Base-by-base conservation (phyloP, 2,888 invertebrate species). In the Euzophera pinguis region DNA sequence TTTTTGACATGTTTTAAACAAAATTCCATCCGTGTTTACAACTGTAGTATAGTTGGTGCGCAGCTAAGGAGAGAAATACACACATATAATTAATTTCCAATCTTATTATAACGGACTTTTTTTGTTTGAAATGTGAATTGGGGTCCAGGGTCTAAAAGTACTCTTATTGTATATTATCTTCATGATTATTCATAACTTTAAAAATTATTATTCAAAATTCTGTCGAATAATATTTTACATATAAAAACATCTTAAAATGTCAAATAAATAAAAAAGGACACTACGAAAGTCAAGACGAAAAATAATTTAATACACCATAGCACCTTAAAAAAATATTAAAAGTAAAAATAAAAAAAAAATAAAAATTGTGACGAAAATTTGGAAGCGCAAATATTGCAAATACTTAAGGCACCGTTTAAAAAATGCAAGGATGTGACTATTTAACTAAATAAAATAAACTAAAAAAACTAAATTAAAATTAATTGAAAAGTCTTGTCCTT, bases 361-460 rank as follows among this genome's bases (percentile, higher is more conserved):
- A 38, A 27, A 48, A 48, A 12, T 13, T 29, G 39, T 29, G 39
- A 37, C 16, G 22, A 52, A 53, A 53, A 52, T 52, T 51, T 52
- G 42, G 51, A 45, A 34, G 48, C 50, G 55, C 53, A 58, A 47
- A 43, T n/a, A 35, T 51, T 52, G 27, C 41, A 48, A 38, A 22
- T 22, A 22, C n/a, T 22, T 27, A 13, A 50, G 41, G 41, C 39
- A 32, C 34, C n/a, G 13, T 34, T 16, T 22, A 60, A 59, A 59
- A 63, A 56, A 52, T 53, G n/a, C n/a, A 47, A 65, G 87, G 87
- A 88, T 88, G 88, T 84, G 87, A 87, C 88, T 80, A 86, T 80
- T 51, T 49, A 48, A 52, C 35, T 54, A 55, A 56, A 59, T 58
- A 65, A 47, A 59, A 62, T 32, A 4, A 65, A 59, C 52, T 57